Conservation (phyloP, 1,140 invertebrate genomes). For the Drosophila gunungcola region DNA sequence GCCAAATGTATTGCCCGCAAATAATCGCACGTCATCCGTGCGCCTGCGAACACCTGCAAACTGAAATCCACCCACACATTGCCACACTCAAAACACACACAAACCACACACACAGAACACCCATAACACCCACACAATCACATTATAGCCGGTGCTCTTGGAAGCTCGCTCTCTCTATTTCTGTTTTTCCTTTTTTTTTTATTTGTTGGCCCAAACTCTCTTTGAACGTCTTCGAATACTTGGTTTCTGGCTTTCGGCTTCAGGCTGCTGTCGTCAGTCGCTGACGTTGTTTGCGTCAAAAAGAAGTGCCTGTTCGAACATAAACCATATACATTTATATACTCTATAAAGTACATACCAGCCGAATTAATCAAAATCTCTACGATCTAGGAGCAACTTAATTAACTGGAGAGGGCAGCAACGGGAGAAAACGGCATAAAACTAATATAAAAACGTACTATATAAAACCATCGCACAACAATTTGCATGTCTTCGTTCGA, state of each 20-base stretch:
- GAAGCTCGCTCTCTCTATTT: conserved; percentile 25
- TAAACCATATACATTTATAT: conserved; percentile 1
- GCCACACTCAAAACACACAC: too few relatives aligned
- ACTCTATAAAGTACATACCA: conserved; percentile 17
- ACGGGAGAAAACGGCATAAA: neutral
- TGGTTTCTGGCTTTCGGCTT: conserved; percentile 39
- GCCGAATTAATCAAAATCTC: conserved; percentile 36
- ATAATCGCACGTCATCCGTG: conserved; percentile 57
- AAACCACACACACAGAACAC: neutral
- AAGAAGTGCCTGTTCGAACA: conserved; percentile 52
- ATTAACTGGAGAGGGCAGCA: conserved; percentile 4
- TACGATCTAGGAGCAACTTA: conserved; percentile 26
- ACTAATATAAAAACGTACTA: conserved; percentile 20
- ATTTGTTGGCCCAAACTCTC: conserved; percentile 20
- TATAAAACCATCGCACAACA: conserved; percentile 24
- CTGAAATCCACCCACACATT: conserved; percentile 20
- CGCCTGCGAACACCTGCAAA: conserved; percentile 56
- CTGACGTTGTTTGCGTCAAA: conserved; percentile 75
- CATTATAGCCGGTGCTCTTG: conserved; percentile 50
- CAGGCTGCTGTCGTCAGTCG: conserved; percentile 75
- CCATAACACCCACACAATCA: conserved; percentile 28
- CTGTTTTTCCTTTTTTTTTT: neutral
- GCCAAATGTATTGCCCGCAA: conserved; percentile 19
- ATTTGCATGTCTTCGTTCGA: conserved; percentile 80
- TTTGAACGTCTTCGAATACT: conserved; percentile 24